Conservation (phyloP, 2,113 vertebrate species). For the Hippocampus zosterae region DNA sequence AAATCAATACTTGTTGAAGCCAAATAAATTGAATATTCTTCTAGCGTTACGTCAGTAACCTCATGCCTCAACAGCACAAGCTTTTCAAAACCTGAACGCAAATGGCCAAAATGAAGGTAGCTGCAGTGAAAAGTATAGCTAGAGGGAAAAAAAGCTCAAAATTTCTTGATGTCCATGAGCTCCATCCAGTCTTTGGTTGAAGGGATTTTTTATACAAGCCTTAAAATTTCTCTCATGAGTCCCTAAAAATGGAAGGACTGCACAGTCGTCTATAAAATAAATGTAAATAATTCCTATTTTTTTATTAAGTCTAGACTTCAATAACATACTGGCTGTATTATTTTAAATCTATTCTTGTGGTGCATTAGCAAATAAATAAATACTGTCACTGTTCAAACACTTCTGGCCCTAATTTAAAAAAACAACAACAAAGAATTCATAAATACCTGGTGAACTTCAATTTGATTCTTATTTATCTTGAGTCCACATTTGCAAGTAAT, state of each 20-base stretch:
- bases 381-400: not conserved
- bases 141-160: too few relatives aligned
- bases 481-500: slow-evolving; percentile 87
- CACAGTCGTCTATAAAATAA: too few relatives aligned
- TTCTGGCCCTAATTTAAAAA: not conserved
- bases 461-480: slow-evolving; percentile 82
- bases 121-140: not conserved
- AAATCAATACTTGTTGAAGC: not conserved
- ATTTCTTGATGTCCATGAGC: too few relatives aligned
- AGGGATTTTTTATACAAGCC: too few relatives aligned
- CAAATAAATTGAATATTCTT: not conserved
- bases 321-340: too few relatives aligned
- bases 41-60: not conserved
- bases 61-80: not conserved
- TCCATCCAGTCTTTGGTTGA: too few relatives aligned
- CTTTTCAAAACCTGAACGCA: not conserved
- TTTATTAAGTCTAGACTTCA: too few relatives aligned
- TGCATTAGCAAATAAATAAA: too few relatives aligned
- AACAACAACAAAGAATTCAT: not conserved
- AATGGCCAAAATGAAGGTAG: not conserved
- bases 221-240: too few relatives aligned
- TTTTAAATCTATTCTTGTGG: too few relatives aligned
- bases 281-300: too few relatives aligned
- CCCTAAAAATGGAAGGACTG: too few relatives aligned
- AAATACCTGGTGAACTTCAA: slow-evolving; percentile 85